Conservation (phyloP, 2,888 invertebrate species). For the Morpho achilles region DNA sequence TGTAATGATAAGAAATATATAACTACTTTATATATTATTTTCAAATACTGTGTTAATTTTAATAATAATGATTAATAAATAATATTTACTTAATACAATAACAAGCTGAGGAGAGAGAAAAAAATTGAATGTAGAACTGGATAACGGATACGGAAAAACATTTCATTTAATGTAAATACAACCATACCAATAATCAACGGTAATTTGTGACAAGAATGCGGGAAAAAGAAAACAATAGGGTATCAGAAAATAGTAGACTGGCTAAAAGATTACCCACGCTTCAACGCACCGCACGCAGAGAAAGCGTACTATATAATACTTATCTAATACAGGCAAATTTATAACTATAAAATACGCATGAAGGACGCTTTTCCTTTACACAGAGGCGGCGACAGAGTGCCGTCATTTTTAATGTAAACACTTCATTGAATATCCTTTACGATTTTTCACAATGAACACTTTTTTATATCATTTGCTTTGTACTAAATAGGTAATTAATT, state of each 20-base stretch:
- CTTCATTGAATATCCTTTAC: slow-evolving; percentile 24
- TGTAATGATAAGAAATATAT: no score
- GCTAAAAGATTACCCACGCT: slow-evolving; percentile 50
- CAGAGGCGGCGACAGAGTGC: slow-evolving; percentile 21
- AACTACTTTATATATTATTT: no score
- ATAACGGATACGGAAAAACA: no score
- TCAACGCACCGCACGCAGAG: slow-evolving; percentile 50
- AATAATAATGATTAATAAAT: no score
- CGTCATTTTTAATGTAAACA: slow-evolving; percentile 27
- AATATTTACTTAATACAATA: no score
- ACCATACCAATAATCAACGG: slow-evolving; percentile 17
- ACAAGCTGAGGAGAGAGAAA: no score
- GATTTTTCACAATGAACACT: slow-evolving; percentile 18
- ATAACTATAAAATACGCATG: slow-evolving; percentile 26
- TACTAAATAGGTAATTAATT: no score
- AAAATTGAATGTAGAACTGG: no score
- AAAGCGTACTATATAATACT: slow-evolving; percentile 42
- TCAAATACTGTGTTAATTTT: no score
- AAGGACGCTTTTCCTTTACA: slow-evolving; percentile 37
- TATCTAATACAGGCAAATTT: slow-evolving; percentile 27
- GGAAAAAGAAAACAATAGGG: slow-evolving; percentile 48
- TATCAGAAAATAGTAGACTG: slow-evolving; percentile 40
- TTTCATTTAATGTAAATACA: not conserved
- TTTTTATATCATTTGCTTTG: no score
- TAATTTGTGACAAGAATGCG: slow-evolving; percentile 35